Base-by-base conservation (phyloP, 2,797 vertebrate genomes). In the Spondyliosoma cantharus region DNA sequence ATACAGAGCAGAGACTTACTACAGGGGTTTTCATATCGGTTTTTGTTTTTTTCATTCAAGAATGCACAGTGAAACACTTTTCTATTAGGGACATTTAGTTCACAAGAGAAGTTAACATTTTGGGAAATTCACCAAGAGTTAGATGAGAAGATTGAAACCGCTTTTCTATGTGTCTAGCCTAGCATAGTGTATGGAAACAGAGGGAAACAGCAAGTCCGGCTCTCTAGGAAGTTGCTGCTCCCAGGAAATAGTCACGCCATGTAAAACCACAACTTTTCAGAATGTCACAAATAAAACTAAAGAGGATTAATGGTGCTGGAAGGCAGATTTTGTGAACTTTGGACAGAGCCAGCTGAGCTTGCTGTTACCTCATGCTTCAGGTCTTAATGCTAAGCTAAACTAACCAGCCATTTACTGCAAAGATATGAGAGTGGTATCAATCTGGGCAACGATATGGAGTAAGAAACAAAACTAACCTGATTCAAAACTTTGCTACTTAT, bases 1-100 rank as follows among this genome's bases (percentile, higher is more conserved):
- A 76, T 2, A 61, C 1, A 83, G 27, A 66, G 32, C 16, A 69
- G 7, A 71, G 4, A 57, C 14, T 78, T 60, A 53, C 0, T 32
- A 37, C 7, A 54, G 1, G 0, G 5, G 15, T 12, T 4, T 64
- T 50, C 4, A 66, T 3, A 25, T 9, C n/a, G 11, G 17, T 11
- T 5, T 4, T 63, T 19, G 25, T 5, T 9, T 73, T 19, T 37
- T 46, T 58, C 32, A 65, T 49, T 4, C 2, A 48, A 64, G 12
- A 53, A 48, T 29, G 19, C 16, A 52, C 4, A 11, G 9, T 27
- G 7, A 24, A 20, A 62, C 32, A 2, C 3, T 7, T 8, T 15
- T 7, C 7, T 42, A 7, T 46, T 56, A 19, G 2, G 19, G 13
- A 48, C 1, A 37, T 24, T 63, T 56, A 54, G 20, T 50, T 61